Base-by-base conservation (phyloP, 2,888 invertebrate species). In the Drosophila antonietae region DNA sequence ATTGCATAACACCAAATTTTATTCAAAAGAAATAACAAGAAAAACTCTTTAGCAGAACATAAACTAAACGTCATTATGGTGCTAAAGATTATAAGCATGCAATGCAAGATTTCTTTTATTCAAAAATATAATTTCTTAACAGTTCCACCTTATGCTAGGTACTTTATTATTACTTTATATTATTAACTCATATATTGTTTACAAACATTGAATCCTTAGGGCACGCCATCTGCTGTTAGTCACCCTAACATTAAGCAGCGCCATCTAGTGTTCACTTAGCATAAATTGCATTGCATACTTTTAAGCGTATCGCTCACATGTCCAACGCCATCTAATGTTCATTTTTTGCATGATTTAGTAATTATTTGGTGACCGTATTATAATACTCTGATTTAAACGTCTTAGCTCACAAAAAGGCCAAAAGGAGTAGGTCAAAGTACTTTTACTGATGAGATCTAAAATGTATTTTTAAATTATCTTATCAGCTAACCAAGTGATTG, bases 261-360 rank as follows among this genome's bases (percentile, higher is more conserved):
- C 5, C 66, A 31, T 44, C 66, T 65, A n/a, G 28, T n/a, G 51
- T 10, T 64, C 14, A 28, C 3, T 15, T n/a, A 0, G 0, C 5
- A 6, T 8, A 14, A 37, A 49, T 10, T 9, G 3, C 9, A 9
- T 44, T 20, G 43, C 37, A 57, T 68, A 49, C 49, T 51, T 68
- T 8, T 12, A 14, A 12, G 2, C 4, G 15, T n/a, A 1, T 6
- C 3, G 9, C 9, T 10, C 35, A 2, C 14, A 6, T 4, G 2
- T 4, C 4, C 14, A 9, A 18, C 71, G 72, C 33, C 72, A 57
- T 41, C 73, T 72, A 37, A 2, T 20, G 23, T 12, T 43, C 5
- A 14, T 1, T 28, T 20, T 28, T 1, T 1, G 12, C 7, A 28
- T 18, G 1, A 3, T 5, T 5, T 35, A 10, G 0, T 3, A 33